Evolutionary conservation across 2,797 vertebrate species (phyloP).

Genomic region (Telmatherina bonti): DNA sequence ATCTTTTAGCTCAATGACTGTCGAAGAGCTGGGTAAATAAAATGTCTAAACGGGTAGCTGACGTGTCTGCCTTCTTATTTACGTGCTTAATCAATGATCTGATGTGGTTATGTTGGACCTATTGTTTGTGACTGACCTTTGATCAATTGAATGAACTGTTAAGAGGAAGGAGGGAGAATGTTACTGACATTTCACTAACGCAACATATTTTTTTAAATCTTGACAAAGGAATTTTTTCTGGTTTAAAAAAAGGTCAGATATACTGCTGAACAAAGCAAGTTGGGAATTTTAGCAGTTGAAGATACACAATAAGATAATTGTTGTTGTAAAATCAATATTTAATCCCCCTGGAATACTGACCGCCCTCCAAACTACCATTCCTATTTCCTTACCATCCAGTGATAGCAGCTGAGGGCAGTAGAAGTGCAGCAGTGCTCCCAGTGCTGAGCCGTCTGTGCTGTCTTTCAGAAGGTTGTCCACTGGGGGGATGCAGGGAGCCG

Average conservation of each 20-base stretch:
- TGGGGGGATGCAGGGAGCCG: slow-evolving; percentile 91
- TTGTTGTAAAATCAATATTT: background rate
- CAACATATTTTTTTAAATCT: background rate
- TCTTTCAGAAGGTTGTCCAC: slow-evolving; percentile 97
- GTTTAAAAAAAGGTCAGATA: background rate
- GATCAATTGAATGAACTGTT: background rate
- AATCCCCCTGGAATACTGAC: background rate
- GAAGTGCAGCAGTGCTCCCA: slow-evolving; percentile 94
- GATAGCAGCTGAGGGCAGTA: slow-evolving; percentile 92
- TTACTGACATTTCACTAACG: background rate
- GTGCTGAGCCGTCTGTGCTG: slow-evolving; percentile 91
- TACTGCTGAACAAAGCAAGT: background rate
- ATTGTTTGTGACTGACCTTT: slow-evolving; percentile 33
- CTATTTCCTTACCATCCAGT: slow-evolving; percentile 84
- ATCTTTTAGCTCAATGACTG: slow-evolving; percentile 36
- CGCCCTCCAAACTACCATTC: background rate
- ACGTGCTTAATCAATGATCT: slow-evolving; percentile 19
- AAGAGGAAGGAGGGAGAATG: background rate
- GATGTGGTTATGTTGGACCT: slow-evolving; percentile 35
- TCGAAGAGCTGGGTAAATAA: background rate
- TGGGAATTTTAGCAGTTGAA: background rate
- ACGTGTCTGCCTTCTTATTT: background rate
- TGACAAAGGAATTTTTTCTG: too few species aligned
- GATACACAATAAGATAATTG: background rate
- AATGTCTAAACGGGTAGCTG: background rate